These are phyloP conservation scores for Malthinus flaveolus DNA, from an alignment of 2,888 invertebrate genomes.

Conservation along the genomic window DNA sequence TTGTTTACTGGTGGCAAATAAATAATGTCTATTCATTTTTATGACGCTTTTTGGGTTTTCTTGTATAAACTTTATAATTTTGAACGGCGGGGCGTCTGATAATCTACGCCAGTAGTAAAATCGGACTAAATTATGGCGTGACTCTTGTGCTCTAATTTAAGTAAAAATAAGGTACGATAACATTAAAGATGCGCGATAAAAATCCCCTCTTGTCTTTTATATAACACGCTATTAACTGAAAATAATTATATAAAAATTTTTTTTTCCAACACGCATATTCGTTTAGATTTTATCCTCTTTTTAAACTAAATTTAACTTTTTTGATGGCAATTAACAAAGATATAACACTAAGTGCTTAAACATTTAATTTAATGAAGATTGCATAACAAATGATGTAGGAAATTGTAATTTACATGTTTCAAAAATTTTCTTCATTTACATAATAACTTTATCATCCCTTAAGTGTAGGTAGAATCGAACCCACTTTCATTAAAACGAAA, in stretches of 20 bases:
- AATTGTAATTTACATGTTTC: no score
- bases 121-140: constrained; percentile 24
- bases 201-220: constrained; percentile 28
- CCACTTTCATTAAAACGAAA: no score
- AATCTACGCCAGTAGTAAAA: constrained; percentile 23
- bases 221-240: constrained; percentile 29
- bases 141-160: constrained; percentile 26
- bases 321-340: constrained; percentile 13
- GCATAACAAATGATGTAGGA: neutral
- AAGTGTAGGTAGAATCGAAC: no score
- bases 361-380: constrained; percentile 14
- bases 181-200: constrained; percentile 31
- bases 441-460: no score
- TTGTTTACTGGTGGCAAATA: neutral
- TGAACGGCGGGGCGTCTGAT: constrained; percentile 16
- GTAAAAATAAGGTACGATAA: constrained; percentile 32
- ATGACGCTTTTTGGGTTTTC: constrained; percentile 9
- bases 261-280: constrained; percentile 19
- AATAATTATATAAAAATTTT: constrained; percentile 24
- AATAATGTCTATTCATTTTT: no score
- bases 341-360: neutral
- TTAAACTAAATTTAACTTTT: constrained; percentile 11
- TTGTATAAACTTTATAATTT: constrained; percentile 17
- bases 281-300: constrained; percentile 16
- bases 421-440: no score